A percentile compares a stretch with the other conserved stretches of the same genome.
These are phyloP conservation scores for Stictonetta naevosa DNA, from an alignment of 2,113 vertebrate species.

Conservation along the genomic window DNA sequence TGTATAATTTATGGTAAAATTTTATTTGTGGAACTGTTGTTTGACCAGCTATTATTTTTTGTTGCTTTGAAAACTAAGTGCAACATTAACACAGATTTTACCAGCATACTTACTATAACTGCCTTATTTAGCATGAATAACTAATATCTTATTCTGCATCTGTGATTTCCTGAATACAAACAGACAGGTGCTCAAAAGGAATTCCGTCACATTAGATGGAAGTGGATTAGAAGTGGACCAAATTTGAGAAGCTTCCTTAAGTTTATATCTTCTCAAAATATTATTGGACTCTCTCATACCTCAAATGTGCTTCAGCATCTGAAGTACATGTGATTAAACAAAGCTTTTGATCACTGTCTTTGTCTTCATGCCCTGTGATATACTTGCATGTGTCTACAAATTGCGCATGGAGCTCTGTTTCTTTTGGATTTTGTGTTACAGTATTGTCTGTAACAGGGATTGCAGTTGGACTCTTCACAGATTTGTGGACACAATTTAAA, in stretches of 20 bases:
- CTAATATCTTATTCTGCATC: not conserved
- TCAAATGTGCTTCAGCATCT: not conserved
- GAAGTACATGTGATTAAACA: not conserved
- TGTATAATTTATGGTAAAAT: not conserved
- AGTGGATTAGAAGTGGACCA: not conserved
- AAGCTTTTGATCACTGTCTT: not conserved
- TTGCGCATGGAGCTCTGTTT: not conserved
- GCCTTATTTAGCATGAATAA: not conserved
- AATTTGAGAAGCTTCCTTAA: not conserved
- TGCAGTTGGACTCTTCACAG: not conserved
- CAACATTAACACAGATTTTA: not conserved
- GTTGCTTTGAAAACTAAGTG: not conserved
- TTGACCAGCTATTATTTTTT: not conserved
- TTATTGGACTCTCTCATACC: not conserved
- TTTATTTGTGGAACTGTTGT: not conserved
- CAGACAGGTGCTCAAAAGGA: not conserved
- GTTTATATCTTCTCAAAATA: not conserved
- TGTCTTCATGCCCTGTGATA: not conserved
- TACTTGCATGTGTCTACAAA: not conserved
- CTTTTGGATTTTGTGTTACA: not conserved
- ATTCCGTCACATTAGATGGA: rapidly evolving
- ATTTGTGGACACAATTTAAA: not conserved
- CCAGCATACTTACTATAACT: not conserved
- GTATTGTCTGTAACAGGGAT: not conserved
- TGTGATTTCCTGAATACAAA: not conserved